Evolutionary conservation across 2,797 vertebrate genomes (phyloP), one percentile per base, ranked within the genome.

Genomic region (Tapera naevia): DNA sequence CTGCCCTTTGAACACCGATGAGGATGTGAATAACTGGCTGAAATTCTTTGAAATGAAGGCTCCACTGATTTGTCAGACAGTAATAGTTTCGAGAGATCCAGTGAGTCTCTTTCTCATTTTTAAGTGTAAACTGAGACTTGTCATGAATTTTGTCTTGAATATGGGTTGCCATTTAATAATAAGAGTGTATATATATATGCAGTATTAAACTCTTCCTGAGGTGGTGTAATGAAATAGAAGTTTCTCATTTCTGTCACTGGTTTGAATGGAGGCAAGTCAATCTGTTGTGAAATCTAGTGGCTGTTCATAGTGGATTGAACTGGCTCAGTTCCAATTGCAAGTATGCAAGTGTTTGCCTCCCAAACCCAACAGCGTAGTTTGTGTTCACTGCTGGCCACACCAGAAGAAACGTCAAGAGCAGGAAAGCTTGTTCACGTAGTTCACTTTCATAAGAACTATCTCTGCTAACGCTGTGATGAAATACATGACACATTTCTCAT

Each of bases 61-160:
- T 57, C 99, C 99, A 1, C 96, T 99, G 80, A 97, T 99, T 98
- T 99, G 99, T 96, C 99, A 99, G 95, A 98, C 99, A 27, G 99
- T 99, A 88, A 98, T 99, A 61, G 98, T 99, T 51, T 99, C 99
- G 97, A 98, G 96, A 97, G 99, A 99, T 95, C 99, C 99, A 2
- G 99, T 99, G 95, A 99, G 99, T 98, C 75, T 80, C 23, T 56
- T 41, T 80, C 9, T 88, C 2, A 10, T 89, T 35, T 85, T n/a
- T 91, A 50, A 88, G 50, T 67, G 28, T 58, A 86, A 88, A 81
- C 21, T 37, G 32, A 86, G 39, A 33, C 14, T 28, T 95, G 23
- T 64, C 28, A 28, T 66, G n/a, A 91, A 46, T 66, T 84, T 54
- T 79, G 9, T 39, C 24, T 53, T 78, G 33, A 6, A 32, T 80